Evolutionary conservation across 2,797 vertebrate genomes (phyloP).

Genomic region (Catamblyrhynchus diadema): DNA sequence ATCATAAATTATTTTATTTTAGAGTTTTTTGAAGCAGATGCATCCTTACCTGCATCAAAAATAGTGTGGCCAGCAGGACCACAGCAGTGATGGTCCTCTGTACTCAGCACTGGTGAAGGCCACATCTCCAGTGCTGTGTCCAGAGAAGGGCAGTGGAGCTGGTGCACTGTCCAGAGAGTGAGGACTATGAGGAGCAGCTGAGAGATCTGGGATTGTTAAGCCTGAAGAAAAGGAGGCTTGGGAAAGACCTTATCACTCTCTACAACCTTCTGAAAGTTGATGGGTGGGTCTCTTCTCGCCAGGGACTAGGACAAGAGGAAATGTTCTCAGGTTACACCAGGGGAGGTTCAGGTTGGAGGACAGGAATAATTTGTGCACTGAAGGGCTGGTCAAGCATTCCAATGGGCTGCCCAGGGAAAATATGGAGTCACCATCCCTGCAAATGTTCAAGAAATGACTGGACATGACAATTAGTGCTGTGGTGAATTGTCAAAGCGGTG

Average conservation of each 20-base stretch:
- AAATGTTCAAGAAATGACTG: background rate
- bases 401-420: background rate
- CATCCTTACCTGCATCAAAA: background rate
- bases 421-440: background rate
- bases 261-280: too few species aligned
- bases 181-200: background rate
- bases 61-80: background rate
- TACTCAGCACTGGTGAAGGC: background rate
- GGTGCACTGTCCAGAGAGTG: background rate
- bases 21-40: background rate
- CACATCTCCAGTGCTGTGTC: too few species aligned
- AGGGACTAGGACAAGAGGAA: too few species aligned
- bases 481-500: background rate
- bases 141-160: background rate
- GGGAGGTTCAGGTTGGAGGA: background rate
- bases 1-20: background rate
- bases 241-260: too few species aligned
- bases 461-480: background rate
- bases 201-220: background rate
- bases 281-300: fast-evolving
- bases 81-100: background rate
- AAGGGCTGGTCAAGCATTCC: background rate
- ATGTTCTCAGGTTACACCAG: background rate
- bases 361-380: background rate
- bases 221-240: too few species aligned